Percentiles rank a stretch among this genome's conserved stretches.
Conservation (phyloP, 2,797 vertebrate genomes). For the Gallinago nigripennis region DNA sequence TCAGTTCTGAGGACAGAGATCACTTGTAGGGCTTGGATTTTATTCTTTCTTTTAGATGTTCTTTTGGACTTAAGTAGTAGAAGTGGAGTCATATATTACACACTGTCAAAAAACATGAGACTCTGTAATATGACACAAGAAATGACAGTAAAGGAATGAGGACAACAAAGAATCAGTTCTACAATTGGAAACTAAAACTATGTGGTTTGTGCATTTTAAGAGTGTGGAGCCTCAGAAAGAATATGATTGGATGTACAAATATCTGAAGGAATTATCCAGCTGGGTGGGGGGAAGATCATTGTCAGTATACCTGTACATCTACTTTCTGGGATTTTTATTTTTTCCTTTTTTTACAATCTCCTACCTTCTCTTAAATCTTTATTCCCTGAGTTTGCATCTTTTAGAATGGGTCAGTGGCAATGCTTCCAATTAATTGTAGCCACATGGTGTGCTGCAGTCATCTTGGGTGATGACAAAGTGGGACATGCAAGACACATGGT, state of each 20-base stretch:
- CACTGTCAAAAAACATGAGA: neutral
- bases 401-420: neutral
- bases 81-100: neutral
- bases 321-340: neutral
- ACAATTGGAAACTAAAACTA: neutral
- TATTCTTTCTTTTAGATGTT: neutral
- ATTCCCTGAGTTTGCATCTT: fast-evolving
- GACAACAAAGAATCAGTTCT: neutral
- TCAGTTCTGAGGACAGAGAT: neutral
- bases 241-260: neutral
- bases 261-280: neutral
- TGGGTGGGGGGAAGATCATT: neutral
- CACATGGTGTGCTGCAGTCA: neutral
- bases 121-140: neutral
- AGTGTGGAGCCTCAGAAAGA: neutral
- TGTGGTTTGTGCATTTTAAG: neutral
- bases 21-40: neutral
- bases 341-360: neutral
- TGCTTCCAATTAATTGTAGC: neutral
- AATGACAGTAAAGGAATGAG: neutral
- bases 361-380: neutral
- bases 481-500: neutral
- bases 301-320: neutral
- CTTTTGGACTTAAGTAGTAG: neutral
- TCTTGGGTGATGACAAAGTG: neutral